Evolutionary conservation across 2,797 vertebrate genomes (phyloP).

Genomic region (Trachops cirrhosus): DNA sequence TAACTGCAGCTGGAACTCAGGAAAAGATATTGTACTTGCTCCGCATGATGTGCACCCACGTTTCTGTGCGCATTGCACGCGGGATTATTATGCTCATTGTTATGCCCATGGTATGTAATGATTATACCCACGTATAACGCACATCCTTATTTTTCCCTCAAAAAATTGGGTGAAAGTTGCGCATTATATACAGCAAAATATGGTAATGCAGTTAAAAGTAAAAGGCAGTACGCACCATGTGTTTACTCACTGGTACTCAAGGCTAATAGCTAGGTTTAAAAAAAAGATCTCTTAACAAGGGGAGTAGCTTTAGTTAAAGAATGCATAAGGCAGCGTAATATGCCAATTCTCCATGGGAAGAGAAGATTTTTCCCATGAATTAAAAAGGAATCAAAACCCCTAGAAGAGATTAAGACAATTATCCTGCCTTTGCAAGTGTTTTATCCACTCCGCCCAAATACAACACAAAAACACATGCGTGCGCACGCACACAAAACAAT

Average conservation of each 20-base stretch:
- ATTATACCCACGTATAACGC: too few species aligned
- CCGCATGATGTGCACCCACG: too few species aligned
- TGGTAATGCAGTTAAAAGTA: neutral
- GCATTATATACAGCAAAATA: too few species aligned
- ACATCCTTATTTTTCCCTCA: too few species aligned
- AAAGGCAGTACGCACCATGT: neutral
- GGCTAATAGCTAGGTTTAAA: neutral
- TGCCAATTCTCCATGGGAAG: constrained; percentile 22
- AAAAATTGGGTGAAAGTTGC: too few species aligned
- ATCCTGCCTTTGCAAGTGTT: neutral
- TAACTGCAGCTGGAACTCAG: neutral
- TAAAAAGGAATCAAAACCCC: constrained; percentile 25
- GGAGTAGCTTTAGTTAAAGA: constrained; percentile 13
- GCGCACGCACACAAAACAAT: neutral
- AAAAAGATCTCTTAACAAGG: constrained; percentile 28
- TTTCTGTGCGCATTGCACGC: too few species aligned
- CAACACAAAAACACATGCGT: neutral
- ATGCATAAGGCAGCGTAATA: neutral
- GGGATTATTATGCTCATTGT: too few species aligned
- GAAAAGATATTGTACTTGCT: neutral
- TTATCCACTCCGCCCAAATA: neutral
- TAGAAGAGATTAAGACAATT: constrained; percentile 25
- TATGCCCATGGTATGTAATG: too few species aligned
- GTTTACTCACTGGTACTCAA: neutral
- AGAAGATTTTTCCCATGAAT: constrained; percentile 12